Conservation (phyloP, 2,797 vertebrate genomes). For the Enoplosus armatus region DNA sequence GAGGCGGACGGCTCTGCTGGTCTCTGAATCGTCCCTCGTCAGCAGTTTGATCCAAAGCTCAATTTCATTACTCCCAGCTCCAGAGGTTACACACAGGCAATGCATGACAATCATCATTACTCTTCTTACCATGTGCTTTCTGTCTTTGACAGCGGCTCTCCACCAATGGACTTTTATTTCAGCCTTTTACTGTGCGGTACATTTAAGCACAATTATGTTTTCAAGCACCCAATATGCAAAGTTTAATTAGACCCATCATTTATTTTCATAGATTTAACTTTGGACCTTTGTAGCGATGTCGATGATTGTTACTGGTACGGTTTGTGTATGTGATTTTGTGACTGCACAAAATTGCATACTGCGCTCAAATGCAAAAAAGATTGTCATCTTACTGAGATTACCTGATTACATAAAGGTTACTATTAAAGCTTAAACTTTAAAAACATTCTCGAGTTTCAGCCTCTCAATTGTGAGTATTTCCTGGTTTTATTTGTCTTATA, state of each 20-base stretch:
- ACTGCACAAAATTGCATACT: too few relatives aligned
- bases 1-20: conserved; percentile 21
- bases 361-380: too few relatives aligned
- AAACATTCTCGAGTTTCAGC: not conserved
- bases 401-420: not conserved
- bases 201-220: not conserved
- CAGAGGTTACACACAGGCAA: conserved; percentile 43
- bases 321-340: not conserved
- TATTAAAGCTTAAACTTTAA: not conserved
- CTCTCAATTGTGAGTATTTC: not conserved
- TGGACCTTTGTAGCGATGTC: not conserved
- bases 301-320: too few relatives aligned
- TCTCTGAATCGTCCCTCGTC: conserved; percentile 55
- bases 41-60: conserved; percentile 64
- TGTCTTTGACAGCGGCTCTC: conserved; percentile 9
- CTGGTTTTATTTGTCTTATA: not conserved
- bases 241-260: not conserved
- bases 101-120: conserved; percentile 57
- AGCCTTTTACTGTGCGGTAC: not conserved
- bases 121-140: conserved; percentile 35
- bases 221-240: not conserved
- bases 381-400: not conserved
- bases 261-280: not conserved
- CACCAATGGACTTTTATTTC: not conserved
- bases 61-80: conserved; percentile 63